Percentiles rank a stretch among this genome's conserved stretches.
These are phyloP conservation scores for Ammodytes marinus DNA, from an alignment of 2,113 vertebrate species.

Conservation along the genomic window DNA sequence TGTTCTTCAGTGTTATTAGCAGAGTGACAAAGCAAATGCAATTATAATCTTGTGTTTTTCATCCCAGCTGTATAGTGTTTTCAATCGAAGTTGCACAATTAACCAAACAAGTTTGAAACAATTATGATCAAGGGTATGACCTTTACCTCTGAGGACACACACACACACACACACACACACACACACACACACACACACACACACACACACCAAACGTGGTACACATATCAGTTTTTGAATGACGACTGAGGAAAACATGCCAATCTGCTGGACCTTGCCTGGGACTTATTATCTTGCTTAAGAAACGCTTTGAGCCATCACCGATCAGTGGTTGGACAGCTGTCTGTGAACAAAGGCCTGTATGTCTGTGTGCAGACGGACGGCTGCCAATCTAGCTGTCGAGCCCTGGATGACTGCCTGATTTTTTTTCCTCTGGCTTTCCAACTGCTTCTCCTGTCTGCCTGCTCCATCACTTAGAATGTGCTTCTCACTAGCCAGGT, in stretches of 20 bases:
- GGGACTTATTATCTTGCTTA: slow-evolving; percentile 62
- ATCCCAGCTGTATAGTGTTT: slow-evolving; percentile 1
- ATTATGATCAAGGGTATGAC: slow-evolving; percentile 20
- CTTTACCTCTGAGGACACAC: slow-evolving; percentile 13
- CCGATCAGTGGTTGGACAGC: slow-evolving; percentile 69
- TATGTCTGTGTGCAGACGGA: slow-evolving; percentile 61
- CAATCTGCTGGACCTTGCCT: slow-evolving; percentile 48
- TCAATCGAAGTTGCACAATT: slow-evolving; percentile 5
- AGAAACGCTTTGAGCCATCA: slow-evolving; percentile 53
- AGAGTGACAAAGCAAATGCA: background rate
- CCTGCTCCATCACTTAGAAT: slow-evolving; percentile 55
- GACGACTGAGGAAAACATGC: slow-evolving; percentile 57
- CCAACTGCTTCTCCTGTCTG: slow-evolving; percentile 63
- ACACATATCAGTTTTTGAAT: slow-evolving; percentile 21
- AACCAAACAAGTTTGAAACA: background rate
- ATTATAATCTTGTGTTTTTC: background rate
- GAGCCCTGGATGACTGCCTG: slow-evolving; percentile 62
- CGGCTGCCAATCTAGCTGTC: slow-evolving; percentile 73
- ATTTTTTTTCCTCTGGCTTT: slow-evolving; percentile 58
- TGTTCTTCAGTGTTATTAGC: background rate
- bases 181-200: background rate
- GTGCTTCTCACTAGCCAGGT: slow-evolving; percentile 55
- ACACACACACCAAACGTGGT: background rate
- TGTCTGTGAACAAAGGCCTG: slow-evolving; percentile 60
- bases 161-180: too few relatives aligned